phyloP scores from a whole-genome alignment of 2,113 vertebrate genomes.

The Narcine bancroftii region DNA sequence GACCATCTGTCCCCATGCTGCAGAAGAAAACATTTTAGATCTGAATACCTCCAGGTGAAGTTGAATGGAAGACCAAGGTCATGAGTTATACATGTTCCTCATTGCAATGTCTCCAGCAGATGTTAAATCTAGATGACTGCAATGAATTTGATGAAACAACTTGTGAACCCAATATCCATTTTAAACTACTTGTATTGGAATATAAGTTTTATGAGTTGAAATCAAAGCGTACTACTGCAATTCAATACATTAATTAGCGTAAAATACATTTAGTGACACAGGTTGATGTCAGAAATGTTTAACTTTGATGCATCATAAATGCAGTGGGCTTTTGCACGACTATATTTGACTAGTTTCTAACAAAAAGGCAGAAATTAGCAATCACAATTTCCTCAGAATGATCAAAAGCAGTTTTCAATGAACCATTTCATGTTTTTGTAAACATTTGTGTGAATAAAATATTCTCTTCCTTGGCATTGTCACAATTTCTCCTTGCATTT shows the following conservation, averaged over 20 bases:
- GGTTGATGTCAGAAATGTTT: not conserved
- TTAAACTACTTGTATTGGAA: not conserved
- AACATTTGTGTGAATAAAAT: not conserved
- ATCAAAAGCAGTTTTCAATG: not conserved
- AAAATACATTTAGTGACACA: not conserved
- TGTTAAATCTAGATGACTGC: conserved; percentile 54
- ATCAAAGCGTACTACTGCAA: not conserved
- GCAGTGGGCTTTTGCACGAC: not conserved
- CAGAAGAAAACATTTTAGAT: conserved; percentile 60
- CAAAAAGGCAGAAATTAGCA: not conserved
- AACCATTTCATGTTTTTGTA: not conserved
- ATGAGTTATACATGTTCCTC: conserved; percentile 58
- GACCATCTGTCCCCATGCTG: conserved; percentile 69
- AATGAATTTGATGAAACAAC: conserved; percentile 18
- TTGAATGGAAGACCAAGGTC: conserved; percentile 58
- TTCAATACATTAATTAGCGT: not conserved
- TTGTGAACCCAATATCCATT: not conserved
- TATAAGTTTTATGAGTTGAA: not conserved
- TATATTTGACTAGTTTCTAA: not conserved
- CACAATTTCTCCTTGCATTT: not conserved
- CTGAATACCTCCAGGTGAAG: conserved; percentile 56
- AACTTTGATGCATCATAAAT: not conserved
- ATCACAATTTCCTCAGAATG: not conserved
- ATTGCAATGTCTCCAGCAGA: conserved; percentile 52
- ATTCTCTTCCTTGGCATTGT: not conserved